These are phyloP conservation scores for Brachyptera putata DNA, from an alignment of 2,888 invertebrate genomes.

Conservation along the genomic window DNA sequence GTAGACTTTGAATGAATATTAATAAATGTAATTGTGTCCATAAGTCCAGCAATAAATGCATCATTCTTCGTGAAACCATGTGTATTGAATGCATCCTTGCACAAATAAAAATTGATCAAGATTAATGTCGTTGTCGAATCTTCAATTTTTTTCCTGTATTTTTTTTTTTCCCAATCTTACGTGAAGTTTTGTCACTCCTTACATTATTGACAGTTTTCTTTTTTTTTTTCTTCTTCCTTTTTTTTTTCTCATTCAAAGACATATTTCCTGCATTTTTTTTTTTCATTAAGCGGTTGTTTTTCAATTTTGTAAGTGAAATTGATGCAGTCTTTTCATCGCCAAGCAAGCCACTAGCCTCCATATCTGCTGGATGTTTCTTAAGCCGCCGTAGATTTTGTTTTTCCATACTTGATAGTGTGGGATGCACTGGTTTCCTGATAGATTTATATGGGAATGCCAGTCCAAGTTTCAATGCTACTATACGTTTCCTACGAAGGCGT, in stretches of 20 bases:
- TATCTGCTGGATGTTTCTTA: neutral
- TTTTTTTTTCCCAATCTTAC: neutral
- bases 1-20: no score
- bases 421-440: neutral
- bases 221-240: neutral
- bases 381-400: neutral
- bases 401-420: neutral
- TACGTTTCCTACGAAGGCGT: neutral
- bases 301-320: neutral
- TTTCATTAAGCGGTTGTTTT: neutral
- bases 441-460: neutral
- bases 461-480: neutral
- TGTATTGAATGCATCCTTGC: no score
- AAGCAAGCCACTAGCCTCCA: neutral
- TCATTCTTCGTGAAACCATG: no score
- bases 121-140: neutral
- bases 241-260: neutral
- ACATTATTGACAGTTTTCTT: neutral
- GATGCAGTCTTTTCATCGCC: neutral
- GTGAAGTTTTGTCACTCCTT: neutral
- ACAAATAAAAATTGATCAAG: neutral
- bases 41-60: no score
- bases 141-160: neutral
- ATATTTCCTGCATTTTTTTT: neutral
- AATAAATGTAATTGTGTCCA: no score